These are phyloP conservation scores for Palythoa grandiflora DNA, from an alignment of 92 coral and sea anemone genomes.

Conservation along the genomic window DNA sequence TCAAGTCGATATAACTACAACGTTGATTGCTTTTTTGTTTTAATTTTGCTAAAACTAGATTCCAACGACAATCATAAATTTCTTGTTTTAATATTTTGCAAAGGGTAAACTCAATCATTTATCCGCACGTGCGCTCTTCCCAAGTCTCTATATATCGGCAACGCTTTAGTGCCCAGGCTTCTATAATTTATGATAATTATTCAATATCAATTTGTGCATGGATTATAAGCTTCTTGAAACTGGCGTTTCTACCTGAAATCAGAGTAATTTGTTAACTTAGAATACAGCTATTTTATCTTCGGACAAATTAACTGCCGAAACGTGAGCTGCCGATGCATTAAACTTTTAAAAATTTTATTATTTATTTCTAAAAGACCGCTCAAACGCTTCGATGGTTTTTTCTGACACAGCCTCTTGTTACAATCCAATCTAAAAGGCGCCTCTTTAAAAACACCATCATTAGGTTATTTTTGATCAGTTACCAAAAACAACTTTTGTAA, in stretches of 20 bases:
- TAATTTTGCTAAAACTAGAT: neutral
- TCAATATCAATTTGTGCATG: neutral
- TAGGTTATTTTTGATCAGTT: neutral
- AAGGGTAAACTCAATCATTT: neutral
- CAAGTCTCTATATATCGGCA: neutral
- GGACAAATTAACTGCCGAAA: neutral
- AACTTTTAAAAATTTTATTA: neutral
- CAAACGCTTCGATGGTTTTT: neutral
- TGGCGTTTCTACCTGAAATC: too few relatives aligned
- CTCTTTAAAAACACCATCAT: neutral
- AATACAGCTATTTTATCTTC: neutral
- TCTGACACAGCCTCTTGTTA: neutral
- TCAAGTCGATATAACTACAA: neutral
- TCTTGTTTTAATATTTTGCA: neutral
- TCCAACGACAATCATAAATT: neutral
- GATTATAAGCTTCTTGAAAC: neutral
- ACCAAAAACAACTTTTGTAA: neutral
- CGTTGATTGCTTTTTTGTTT: neutral
- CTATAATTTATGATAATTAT: conserved; percentile 1
- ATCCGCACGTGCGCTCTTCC: neutral
- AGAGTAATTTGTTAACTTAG: neutral
- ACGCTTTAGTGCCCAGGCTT: neutral
- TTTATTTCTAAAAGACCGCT: too few relatives aligned
- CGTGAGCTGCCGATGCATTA: neutral
- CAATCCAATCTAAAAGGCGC: neutral